Percentiles rank a stretch among this genome's conserved stretches.
These are phyloP conservation scores for Scaptomyza caliginosa DNA, from an alignment of 2,888 invertebrate genomes.

Conservation along the genomic window DNA sequence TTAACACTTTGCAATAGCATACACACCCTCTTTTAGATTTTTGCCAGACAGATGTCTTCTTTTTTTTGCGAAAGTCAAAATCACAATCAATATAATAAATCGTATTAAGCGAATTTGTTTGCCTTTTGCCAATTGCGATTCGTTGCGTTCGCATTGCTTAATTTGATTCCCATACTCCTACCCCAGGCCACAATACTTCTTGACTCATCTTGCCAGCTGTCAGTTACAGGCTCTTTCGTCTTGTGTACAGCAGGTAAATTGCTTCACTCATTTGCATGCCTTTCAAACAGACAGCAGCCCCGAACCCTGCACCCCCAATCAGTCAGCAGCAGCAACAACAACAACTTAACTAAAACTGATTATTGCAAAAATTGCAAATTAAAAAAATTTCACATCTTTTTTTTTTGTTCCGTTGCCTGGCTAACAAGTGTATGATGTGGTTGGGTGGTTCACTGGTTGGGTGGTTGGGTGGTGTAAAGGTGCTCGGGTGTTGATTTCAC, in stretches of 20 bases:
- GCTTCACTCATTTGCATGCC: constrained; percentile 60
- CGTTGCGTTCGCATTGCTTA: constrained; percentile 41
- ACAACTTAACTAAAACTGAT: constrained; percentile 75
- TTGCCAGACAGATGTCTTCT: not conserved
- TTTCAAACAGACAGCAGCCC: constrained; percentile 23
- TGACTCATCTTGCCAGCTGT: constrained; percentile 37
- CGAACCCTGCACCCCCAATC: not conserved
- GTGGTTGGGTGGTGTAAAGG: not conserved
- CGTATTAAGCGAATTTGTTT: constrained; percentile 52
- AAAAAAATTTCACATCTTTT: constrained; percentile 43
- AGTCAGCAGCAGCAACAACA: constrained; percentile 15
- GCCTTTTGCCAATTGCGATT: constrained; percentile 36
- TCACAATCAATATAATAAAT: constrained; percentile 52
- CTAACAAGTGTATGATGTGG: not conserved
- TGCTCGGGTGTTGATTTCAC: constrained; percentile 65
- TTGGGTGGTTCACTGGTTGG: not conserved
- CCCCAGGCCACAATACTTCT: not conserved
- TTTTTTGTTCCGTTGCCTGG: not conserved
- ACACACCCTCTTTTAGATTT: too few species aligned
- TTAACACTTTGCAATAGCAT: too few species aligned
- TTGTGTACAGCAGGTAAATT: constrained; percentile 44
- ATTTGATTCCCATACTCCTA: constrained; percentile 34
- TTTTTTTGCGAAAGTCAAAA: constrained; percentile 11
- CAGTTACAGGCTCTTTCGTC: constrained; percentile 34
- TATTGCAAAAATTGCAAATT: constrained; percentile 73